Evolutionary conservation across 2,888 invertebrate species (phyloP).

Genomic region (Cacoxenus indagator): DNA sequence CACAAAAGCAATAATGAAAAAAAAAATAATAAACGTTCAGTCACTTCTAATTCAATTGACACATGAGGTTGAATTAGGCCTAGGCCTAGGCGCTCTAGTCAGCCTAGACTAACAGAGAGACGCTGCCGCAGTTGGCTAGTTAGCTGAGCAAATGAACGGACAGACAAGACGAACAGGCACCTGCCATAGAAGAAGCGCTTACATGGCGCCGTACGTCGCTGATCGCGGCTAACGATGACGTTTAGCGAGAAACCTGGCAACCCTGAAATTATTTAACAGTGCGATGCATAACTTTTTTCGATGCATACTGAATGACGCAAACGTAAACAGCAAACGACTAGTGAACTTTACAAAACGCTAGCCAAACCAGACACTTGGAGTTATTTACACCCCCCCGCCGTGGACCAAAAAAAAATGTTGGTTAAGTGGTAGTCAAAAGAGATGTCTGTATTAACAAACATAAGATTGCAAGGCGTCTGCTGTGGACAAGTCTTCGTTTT

Average conservation of each 20-base stretch:
- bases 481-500: conserved; percentile 4
- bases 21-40: conserved; percentile 28
- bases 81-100: conserved; percentile 34
- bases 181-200: neutral
- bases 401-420: too few species aligned
- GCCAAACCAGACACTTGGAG: neutral
- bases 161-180: conserved; percentile 19
- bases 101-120: neutral
- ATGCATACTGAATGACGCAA: conserved; percentile 29
- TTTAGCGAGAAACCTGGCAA: conserved; percentile 49
- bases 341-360: conserved; percentile 53
- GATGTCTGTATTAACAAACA: too few species aligned
- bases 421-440: too few species aligned
- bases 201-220: conserved; percentile 15
- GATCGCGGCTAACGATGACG: conserved; percentile 40
- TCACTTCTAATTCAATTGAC: conserved; percentile 60
- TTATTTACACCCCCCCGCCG: too few species aligned
- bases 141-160: neutral
- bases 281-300: conserved; percentile 31
- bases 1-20: neutral
- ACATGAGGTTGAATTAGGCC: conserved; percentile 54
- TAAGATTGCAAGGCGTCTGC: conserved; percentile 10
- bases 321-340: conserved; percentile 48
- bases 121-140: neutral
- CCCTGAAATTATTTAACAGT: conserved; percentile 53